Evolutionary conservation across 2,888 invertebrate genomes (phyloP), one percentile per base, ranked within the genome.

Genomic region (Lithodes maja): DNA sequence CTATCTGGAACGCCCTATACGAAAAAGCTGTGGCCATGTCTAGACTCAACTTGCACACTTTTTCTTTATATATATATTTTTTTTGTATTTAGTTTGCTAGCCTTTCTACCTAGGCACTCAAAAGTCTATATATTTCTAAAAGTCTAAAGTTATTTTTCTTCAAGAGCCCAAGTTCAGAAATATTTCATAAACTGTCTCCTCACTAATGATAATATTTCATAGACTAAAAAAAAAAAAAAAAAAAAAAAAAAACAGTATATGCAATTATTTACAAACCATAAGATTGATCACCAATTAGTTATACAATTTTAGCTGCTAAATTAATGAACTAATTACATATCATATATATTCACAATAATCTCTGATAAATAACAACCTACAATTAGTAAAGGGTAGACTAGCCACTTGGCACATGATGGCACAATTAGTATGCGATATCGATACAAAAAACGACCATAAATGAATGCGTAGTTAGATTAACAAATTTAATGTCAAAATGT

Each of bases 361-460:
- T 81, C 68, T 81, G 68, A 81, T 81, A 81, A 81, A 81, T 81
- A 81, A 81, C 81, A 81, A 81, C 68, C 81, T 81, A 68, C 68
- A 68, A 3, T 33, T n/a, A 81, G 68, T 61, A 81, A 33, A 33
- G 33, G 33, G 33, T 33, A 33, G 33, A 33, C 33, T 33, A 33
- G 33, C 33, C 33, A 33, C 33, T 33, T 33, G 33, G 33, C 33
- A 33, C 33, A 33, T 33, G 33, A 33, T 33, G 33, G 33, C 33
- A 33, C 33, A 33, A 33, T 33, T 33, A 33, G 33, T 33, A 33
- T 33, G 33, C 33, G 33, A 33, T 33, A 33, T 33, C 33, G 33
- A 33, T 33, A 33, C 33, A 33, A 33, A 33, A 33, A 33, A 33
- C 33, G 33, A 33, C 33, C 33, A 33, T 33, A 33, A 33, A 33